phyloP scores from a whole-genome alignment of 1,140 invertebrate species.

The Lepidurus couesii region DNA sequence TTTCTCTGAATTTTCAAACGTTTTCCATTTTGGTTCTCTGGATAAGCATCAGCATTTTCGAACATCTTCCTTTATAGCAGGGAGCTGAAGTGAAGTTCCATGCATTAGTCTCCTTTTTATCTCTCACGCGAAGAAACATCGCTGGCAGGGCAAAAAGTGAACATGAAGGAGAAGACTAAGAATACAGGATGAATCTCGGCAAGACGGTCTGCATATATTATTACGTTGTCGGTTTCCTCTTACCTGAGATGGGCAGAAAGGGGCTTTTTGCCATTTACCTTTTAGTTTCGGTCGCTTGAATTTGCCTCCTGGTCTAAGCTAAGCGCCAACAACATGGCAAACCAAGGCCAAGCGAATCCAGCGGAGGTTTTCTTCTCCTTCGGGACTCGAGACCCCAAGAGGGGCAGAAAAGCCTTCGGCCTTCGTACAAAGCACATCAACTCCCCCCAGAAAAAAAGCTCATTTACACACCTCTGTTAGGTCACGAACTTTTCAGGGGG shows the following conservation, averaged over 20 bases:
- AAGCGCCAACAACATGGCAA: not conserved
- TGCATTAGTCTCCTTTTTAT: not conserved
- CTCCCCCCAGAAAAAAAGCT: not conserved
- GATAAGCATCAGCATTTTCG: not conserved
- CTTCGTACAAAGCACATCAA: not conserved
- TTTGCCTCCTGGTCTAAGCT: not conserved
- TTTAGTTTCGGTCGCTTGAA: not conserved
- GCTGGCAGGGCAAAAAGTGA: not conserved
- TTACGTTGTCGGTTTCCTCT: not conserved
- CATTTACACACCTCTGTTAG: not conserved
- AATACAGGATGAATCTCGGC: not conserved
- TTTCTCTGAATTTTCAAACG: not conserved
- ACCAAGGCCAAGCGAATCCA: not conserved
- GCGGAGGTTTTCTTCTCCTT: not conserved
- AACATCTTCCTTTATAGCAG: not conserved
- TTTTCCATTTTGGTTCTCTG: not conserved
- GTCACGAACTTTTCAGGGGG: not conserved
- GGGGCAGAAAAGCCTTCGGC: not conserved
- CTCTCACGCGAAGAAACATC: not conserved
- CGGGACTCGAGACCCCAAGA: not conserved
- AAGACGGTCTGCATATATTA: constrained; percentile 10
- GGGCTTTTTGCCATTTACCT: not conserved
- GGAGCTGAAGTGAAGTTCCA: not conserved
- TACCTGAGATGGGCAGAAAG: not conserved
- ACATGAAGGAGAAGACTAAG: not conserved